A percentile compares a stretch with the other conserved stretches of the same genome.
These are phyloP conservation scores for Pachyramphus minor DNA, from an alignment of 2,113 vertebrate species.

Conservation along the genomic window DNA sequence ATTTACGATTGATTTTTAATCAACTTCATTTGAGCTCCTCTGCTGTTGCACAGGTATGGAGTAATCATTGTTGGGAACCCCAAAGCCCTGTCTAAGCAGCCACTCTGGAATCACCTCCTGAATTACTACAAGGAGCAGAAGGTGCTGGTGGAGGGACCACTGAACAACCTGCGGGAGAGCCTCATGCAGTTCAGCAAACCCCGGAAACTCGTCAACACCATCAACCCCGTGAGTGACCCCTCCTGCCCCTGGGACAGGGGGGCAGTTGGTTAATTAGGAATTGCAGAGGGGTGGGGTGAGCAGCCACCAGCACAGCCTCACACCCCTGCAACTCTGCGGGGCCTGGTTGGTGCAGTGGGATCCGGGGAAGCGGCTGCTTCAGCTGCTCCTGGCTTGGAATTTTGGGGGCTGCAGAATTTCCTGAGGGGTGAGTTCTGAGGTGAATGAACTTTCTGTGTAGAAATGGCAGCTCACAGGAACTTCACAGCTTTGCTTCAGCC, in stretches of 20 bases:
- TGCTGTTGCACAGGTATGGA: constrained; percentile 78
- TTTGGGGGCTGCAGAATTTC: neutral
- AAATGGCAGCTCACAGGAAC: neutral
- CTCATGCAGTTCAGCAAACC: constrained; percentile 99
- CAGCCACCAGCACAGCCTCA: neutral
- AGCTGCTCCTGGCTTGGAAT: neutral
- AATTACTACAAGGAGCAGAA: constrained; percentile 99
- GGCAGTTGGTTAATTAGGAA: neutral
- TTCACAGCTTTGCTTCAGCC: neutral
- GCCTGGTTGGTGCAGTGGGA: neutral
- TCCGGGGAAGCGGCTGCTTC: neutral
- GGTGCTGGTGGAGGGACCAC: constrained; percentile 94
- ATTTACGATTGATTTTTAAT: neutral
- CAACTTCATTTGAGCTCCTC: fast-evolving
- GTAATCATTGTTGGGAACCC: constrained; percentile 99
- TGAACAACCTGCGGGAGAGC: constrained; percentile 98
- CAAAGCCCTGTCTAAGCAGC: constrained; percentile 96
- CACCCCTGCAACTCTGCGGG: neutral
- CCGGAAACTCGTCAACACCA: constrained; percentile 95
- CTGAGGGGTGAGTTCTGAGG: neutral
- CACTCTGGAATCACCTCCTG: constrained; percentile 96
- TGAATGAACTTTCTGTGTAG: neutral
- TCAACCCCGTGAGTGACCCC: constrained; percentile 88
- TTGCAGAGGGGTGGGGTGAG: neutral
- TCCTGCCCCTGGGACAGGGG: neutral